Percentiles rank a stretch among this genome's conserved stretches.
phyloP scores from a whole-genome alignment of 1,140 invertebrate genomes.

The Phymastichus coffea region DNA sequence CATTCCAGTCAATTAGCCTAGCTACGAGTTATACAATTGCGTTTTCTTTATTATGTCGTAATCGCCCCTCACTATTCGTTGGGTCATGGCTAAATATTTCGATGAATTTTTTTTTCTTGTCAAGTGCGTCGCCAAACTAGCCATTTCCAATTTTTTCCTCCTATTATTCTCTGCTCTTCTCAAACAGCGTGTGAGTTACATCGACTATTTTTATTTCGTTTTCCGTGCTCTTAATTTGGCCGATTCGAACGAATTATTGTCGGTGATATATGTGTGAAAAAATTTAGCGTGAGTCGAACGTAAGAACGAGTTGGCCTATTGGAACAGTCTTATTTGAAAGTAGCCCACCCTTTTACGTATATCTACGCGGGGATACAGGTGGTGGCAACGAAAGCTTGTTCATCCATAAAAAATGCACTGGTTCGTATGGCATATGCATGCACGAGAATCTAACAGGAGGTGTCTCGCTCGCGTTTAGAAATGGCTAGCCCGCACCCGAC shows the following conservation, averaged over 20 bases:
- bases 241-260: conserved; percentile 28
- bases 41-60: conserved; percentile 22
- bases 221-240: conserved; percentile 20
- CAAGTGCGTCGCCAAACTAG: conserved; percentile 13
- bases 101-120: too few species aligned
- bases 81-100: conserved; percentile 25
- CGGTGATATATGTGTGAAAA: conserved; percentile 12
- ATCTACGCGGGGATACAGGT: too few species aligned
- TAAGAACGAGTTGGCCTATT: conserved; percentile 2
- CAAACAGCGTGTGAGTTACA: too few species aligned
- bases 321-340: conserved; percentile 6
- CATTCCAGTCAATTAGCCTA: conserved; percentile 29
- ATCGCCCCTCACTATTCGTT: conserved; percentile 21
- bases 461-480: conserved; percentile 50
- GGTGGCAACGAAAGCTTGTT: too few species aligned
- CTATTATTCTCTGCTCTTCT: too few species aligned
- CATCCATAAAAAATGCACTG: too few species aligned
- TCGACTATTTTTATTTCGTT: background rate
- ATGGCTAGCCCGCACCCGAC: conserved; percentile 51
- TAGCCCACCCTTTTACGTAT: too few species aligned
- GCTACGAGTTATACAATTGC: conserved; percentile 25
- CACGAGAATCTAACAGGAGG: too few species aligned
- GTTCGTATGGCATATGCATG: too few species aligned
- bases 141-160: conserved; percentile 21
- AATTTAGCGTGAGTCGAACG: background rate